A percentile compares a stretch with the other conserved stretches of the same genome.
Evolutionary conservation across 2,888 invertebrate species (phyloP).

Genomic region (Cerceris ruficornis): DNA sequence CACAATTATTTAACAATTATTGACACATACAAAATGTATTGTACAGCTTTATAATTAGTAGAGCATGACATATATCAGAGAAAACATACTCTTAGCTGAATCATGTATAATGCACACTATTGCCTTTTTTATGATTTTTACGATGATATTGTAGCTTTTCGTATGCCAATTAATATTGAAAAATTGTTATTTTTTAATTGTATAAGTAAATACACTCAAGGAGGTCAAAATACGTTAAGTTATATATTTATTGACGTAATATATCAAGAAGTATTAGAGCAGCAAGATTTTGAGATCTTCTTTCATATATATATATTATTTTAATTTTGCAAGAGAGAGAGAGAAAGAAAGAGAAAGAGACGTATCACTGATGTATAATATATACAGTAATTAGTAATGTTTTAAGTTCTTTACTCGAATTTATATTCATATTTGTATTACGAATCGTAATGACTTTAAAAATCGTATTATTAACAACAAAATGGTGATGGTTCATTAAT

Average conservation of each 20-base stretch:
- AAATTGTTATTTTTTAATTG: too few relatives aligned
- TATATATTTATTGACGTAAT: conserved; percentile 70
- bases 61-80: too few relatives aligned
- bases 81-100: too few relatives aligned
- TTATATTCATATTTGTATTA: conserved; percentile 38
- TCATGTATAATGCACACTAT: too few relatives aligned
- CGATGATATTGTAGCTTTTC: too few relatives aligned
- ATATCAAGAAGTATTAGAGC: conserved; percentile 63
- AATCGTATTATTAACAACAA: conserved; percentile 28
- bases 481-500: conserved; percentile 68
- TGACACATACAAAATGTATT: too few relatives aligned
- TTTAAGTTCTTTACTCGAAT: conserved; percentile 54
- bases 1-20: too few relatives aligned
- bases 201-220: too few relatives aligned
- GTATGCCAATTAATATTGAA: too few relatives aligned
- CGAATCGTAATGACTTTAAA: conserved; percentile 38
- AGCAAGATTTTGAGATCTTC: conserved; percentile 55
- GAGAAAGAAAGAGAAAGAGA: conserved; percentile 23
- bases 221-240: too few relatives aligned
- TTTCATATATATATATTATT: conserved; percentile 11
- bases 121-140: too few relatives aligned
- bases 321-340: conserved; percentile 25
- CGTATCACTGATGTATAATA: conserved; percentile 15
- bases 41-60: too few relatives aligned
- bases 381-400: conserved; percentile 15